phyloP scores from a whole-genome alignment of 2,888 invertebrate species.

The Drosophila nigricruria region DNA sequence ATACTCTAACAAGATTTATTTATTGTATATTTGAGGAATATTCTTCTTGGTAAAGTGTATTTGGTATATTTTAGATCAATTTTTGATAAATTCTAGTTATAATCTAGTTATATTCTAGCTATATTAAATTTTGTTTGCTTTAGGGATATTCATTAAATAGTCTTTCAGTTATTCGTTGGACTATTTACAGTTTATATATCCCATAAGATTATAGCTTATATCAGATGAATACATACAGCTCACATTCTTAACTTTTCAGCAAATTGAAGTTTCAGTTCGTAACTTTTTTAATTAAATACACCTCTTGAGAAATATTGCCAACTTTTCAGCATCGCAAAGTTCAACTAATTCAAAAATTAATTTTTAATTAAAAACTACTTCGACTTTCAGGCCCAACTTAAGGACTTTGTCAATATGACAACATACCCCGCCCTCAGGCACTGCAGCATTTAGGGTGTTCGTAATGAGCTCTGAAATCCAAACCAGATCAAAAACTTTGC shows the following conservation, averaged over 20 bases:
- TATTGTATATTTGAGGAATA: no score
- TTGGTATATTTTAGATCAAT: no score
- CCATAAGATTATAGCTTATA: background rate
- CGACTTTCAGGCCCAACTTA: background rate
- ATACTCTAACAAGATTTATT: no score
- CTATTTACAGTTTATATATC: background rate
- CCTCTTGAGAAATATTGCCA: background rate
- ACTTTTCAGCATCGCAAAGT: background rate
- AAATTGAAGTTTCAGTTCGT: background rate
- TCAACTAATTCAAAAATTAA: background rate
- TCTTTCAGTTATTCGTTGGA: background rate
- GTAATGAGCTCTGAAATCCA: slow-evolving; percentile 57
- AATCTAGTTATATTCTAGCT: no score
- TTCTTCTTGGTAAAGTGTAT: no score
- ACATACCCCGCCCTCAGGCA: background rate
- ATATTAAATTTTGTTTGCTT: no score
- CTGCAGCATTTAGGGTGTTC: slow-evolving; percentile 3
- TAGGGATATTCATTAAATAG: no score
- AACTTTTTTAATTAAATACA: background rate
- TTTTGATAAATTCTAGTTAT: no score
- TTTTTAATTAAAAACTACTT: background rate
- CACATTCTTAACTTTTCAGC: background rate
- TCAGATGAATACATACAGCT: background rate
- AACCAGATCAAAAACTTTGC: slow-evolving; percentile 25
- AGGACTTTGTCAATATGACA: slow-evolving; percentile 1